These are phyloP conservation scores for Tanypteryx hageni DNA, from an alignment of 2,888 invertebrate genomes.

Conservation along the genomic window DNA sequence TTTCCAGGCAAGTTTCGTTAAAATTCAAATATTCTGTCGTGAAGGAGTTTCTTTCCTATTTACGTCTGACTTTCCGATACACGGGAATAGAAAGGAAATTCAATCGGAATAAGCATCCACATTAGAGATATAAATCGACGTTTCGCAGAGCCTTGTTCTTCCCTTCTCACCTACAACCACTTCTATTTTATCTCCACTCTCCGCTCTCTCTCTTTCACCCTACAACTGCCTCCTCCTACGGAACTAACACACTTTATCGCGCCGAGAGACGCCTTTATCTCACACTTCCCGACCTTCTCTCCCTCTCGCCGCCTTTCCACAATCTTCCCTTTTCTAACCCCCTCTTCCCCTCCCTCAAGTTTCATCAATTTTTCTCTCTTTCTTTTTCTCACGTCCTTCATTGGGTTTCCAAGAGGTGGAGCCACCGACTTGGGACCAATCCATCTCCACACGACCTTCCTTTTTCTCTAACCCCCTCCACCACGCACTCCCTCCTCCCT, in stretches of 20 bases:
- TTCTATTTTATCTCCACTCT: not conserved
- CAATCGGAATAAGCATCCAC: constrained; percentile 6
- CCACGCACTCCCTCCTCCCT: not conserved
- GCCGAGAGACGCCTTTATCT: constrained; percentile 5
- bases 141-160: not conserved
- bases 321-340: not conserved
- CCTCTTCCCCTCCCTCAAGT: not conserved
- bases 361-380: constrained; percentile 33
- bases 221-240: not conserved
- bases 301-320: not conserved
- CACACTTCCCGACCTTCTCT: not conserved
- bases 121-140: not conserved
- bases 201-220: not conserved
- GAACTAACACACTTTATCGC: constrained; percentile 28
- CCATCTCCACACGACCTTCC: constrained; percentile 50
- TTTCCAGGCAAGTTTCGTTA: too few relatives aligned
- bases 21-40: not conserved
- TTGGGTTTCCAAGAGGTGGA: not conserved
- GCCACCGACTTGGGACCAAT: constrained; percentile 45
- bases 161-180: not conserved
- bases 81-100: not conserved
- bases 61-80: not conserved
- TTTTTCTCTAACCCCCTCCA: not conserved
- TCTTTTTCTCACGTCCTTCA: constrained; percentile 29
- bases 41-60: not conserved